Conservation (phyloP, 1,140 invertebrate genomes). For the Bombus pyrosoma region DNA sequence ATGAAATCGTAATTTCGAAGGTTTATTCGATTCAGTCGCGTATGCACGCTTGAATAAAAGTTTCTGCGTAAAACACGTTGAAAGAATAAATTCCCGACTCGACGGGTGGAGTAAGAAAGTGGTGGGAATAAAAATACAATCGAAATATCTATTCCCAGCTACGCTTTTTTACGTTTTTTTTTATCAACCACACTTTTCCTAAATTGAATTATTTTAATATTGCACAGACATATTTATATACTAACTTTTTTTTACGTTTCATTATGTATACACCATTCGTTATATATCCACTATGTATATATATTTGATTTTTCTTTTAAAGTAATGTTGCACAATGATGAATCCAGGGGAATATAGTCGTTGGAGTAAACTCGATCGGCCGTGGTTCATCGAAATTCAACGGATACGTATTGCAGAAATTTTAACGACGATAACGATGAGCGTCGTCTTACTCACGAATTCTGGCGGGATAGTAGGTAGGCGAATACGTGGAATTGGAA, state of each 20-base stretch:
- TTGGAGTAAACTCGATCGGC: not conserved
- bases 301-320: not conserved
- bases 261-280: too few species aligned
- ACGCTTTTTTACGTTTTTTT: not conserved
- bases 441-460: conserved; percentile 43
- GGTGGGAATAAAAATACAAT: not conserved
- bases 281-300: not conserved
- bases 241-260: not conserved
- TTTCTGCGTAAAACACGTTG: conserved; percentile 13
- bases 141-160: not conserved
- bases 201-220: not conserved
- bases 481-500: conserved; percentile 58
- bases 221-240: not conserved
- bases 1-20: conserved; percentile 42
- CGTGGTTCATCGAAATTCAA: conserved; percentile 36
- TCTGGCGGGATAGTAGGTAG: conserved; percentile 10
- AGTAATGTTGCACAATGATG: not conserved
- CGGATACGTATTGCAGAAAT: conserved; percentile 38
- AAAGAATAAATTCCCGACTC: conserved; percentile 4
- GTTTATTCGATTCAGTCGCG: conserved; percentile 27
- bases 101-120: not conserved
- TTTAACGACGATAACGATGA: conserved; percentile 53
- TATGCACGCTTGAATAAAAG: conserved; percentile 14
- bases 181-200: not conserved
- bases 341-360: not conserved